Percentiles rank a stretch among this genome's conserved stretches.
Evolutionary conservation across 1,140 invertebrate genomes (phyloP).

Genomic region (Drosophila persimilis): DNA sequence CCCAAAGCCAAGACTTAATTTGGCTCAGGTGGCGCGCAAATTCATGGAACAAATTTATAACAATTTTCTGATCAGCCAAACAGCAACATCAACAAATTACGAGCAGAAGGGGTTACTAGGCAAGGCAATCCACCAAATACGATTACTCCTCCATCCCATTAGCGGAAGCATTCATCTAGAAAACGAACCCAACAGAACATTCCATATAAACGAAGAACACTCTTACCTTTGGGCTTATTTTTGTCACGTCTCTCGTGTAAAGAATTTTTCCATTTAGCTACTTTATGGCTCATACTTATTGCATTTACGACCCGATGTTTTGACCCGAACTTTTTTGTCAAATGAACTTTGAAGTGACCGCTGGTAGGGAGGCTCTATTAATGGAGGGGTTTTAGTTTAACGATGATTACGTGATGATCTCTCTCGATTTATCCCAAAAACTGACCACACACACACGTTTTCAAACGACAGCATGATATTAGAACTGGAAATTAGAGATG

Average conservation of each 20-base stretch:
- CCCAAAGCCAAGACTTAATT: conserved; percentile 67
- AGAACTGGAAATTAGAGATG: not conserved
- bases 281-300: conserved; percentile 63
- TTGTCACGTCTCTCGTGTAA: conserved; percentile 59
- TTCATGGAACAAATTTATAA: conserved; percentile 76
- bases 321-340: conserved; percentile 47
- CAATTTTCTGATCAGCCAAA: conserved; percentile 65
- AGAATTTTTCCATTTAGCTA: conserved; percentile 49
- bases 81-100: conserved; percentile 29
- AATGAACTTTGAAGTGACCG: conserved; percentile 62
- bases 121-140: conserved; percentile 9
- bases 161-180: conserved; percentile 53
- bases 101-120: conserved; percentile 41
- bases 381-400: conserved; percentile 45
- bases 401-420: conserved; percentile 41
- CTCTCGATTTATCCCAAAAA: not conserved
- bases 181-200: conserved; percentile 17
- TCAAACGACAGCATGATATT: conserved; percentile 5
- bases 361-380: conserved; percentile 32
- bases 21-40: conserved; percentile 73
- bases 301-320: conserved; percentile 50
- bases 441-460: conserved; percentile 23
- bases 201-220: conserved; percentile 25
- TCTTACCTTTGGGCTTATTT: conserved; percentile 40
- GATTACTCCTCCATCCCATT: conserved; percentile 17